Base-by-base conservation (phyloP, 2,113 vertebrate genomes). In the Indicator indicator region DNA sequence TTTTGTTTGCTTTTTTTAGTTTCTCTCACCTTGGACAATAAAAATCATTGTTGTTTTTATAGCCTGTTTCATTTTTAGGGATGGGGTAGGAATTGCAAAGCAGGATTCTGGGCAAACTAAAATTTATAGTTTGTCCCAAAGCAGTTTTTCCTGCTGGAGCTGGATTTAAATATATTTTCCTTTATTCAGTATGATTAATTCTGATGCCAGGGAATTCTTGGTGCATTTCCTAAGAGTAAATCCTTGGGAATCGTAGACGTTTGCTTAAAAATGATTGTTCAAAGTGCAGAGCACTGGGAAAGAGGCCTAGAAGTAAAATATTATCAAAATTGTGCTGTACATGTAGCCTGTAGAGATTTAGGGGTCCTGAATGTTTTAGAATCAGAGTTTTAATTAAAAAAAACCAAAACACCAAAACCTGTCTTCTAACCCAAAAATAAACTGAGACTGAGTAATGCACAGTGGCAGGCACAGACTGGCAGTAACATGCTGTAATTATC, bases 221-320 rank as follows among this genome's bases (percentile, higher is more conserved):
- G 52, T 94, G 89, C 63, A 46, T 89, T 95, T 93, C 77, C 86
- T 91, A 76, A 89, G 71, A 82, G 84, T 73, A 93, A 94, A 93
- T 94, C 71, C 86, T 76, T 60, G 71, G 81, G 94, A 96, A 90
- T 82, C 79, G 77, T 87, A 97, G 86, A 92, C 68, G 42, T 74
- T 94, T 90, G 89, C 55, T 90, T 95, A 75, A 94, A 96, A 36
- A 89, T 67, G 71, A 85, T 86, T 92, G 86, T 92, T 96, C 74
- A 73, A 92, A 93, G 77, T 42, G 74, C 63, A 79, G 73, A 82
- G 73, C 69, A 60, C 52, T n/a, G 30, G 70, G 83, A 92, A 88
- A 88, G 44, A 89, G 80, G 65, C 58, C 83, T 90, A 62, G 83
- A 86, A 94, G 70, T 83, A 94, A 91, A 89, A 95, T 32, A 85